These are phyloP conservation scores for Hipparchia sbordonii DNA, from an alignment of 2,888 invertebrate genomes.

Conservation along the genomic window DNA sequence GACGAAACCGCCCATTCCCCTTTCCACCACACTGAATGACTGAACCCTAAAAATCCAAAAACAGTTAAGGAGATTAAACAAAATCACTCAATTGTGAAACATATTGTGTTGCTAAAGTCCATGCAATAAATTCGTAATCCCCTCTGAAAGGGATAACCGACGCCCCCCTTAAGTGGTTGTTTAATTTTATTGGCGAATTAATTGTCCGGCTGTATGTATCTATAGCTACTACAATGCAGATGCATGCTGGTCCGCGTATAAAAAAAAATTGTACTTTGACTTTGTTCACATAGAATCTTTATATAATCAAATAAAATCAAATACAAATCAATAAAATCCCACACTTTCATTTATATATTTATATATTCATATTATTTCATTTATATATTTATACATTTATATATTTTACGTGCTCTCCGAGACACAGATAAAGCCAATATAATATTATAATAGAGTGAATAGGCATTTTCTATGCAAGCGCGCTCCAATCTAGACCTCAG, in stretches of 20 bases:
- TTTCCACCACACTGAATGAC: not conserved
- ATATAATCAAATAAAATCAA: too few species aligned
- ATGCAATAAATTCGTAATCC: conserved; percentile 49
- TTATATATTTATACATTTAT: too few species aligned
- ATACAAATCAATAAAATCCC: too few species aligned
- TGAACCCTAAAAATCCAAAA: conserved; percentile 23
- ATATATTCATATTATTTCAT: too few species aligned
- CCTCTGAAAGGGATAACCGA: conserved; percentile 49
- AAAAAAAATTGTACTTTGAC: conserved; percentile 52
- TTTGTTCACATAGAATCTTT: not conserved
- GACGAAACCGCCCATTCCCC: too few species aligned
- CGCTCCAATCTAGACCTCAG: too few species aligned
- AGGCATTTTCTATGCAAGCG: too few species aligned
- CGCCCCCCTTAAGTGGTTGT: conserved; percentile 56
- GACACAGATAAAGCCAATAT: too few species aligned
- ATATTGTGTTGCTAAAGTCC: conserved; percentile 40
- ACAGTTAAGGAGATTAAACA: conserved; percentile 26
- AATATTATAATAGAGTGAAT: too few species aligned
- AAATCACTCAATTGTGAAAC: conserved; percentile 43
- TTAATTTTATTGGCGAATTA: conserved; percentile 77
- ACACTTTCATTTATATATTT: too few species aligned
- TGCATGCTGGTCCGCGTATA: conserved; percentile 46
- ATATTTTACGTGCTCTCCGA: too few species aligned
- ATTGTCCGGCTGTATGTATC: conserved; percentile 56
- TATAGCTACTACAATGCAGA: conserved; percentile 6